Conservation (phyloP, 2,797 vertebrate genomes). For the Nyctibius grandis region DNA sequence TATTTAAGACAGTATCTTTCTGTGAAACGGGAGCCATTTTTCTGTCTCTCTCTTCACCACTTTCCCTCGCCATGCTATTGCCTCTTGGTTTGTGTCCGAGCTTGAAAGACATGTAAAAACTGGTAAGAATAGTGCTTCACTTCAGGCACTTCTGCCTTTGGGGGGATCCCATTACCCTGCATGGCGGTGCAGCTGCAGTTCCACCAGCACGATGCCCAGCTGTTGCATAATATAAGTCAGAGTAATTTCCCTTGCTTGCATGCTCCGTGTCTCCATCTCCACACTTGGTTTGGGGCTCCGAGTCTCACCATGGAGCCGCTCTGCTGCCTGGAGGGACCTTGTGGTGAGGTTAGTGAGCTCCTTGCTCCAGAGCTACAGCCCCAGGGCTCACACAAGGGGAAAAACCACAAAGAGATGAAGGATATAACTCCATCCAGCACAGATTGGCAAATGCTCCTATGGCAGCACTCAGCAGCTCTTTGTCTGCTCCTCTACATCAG, state of each 20-base stretch:
- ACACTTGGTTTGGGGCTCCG: background rate
- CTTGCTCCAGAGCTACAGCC: background rate
- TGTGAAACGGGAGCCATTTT: background rate
- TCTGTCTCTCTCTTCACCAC: background rate
- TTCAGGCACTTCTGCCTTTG: background rate
- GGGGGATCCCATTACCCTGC: background rate
- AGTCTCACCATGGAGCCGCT: background rate
- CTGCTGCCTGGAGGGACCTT: background rate
- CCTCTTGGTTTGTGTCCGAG: background rate
- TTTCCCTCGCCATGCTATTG: background rate
- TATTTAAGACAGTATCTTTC: background rate
- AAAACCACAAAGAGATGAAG: background rate
- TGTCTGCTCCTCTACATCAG: background rate
- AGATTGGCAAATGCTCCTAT: background rate
- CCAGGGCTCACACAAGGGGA: background rate
- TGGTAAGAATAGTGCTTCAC: background rate
- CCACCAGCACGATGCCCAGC: background rate
- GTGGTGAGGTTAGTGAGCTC: background rate
- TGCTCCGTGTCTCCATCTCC: background rate
- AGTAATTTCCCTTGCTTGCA: background rate
- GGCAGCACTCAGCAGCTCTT: background rate
- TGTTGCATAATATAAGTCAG: background rate
- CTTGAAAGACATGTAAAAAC: background rate
- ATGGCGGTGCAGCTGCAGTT: background rate
- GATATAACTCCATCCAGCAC: background rate